phyloP scores from a whole-genome alignment of 2,888 invertebrate species.

The Caenorhabditis wallacei region DNA sequence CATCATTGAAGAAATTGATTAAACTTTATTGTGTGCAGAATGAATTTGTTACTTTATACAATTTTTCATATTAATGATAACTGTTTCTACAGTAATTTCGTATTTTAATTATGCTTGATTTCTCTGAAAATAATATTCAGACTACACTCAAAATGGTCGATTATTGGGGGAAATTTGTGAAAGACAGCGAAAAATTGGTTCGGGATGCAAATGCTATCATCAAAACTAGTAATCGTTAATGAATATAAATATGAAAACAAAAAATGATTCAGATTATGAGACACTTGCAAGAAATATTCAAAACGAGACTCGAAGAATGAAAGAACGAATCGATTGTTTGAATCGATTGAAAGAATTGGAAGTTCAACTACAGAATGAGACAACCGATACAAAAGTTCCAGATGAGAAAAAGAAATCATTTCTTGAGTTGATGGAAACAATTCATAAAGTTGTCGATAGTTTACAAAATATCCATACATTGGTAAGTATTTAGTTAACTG shows the following conservation, averaged over 20 bases:
- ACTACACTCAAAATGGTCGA: constrained; percentile 28
- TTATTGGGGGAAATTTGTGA: constrained; percentile 31
- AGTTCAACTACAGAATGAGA: background rate
- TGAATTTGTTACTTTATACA: background rate
- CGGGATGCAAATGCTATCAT: constrained; percentile 17
- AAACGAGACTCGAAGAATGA: constrained; percentile 19
- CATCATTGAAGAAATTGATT: constrained; percentile 38
- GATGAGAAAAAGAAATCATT: constrained; percentile 14
- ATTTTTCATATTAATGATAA: background rate
- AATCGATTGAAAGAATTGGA: constrained; percentile 22
- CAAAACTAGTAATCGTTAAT: constrained; percentile 4
- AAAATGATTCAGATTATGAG: constrained; percentile 20
- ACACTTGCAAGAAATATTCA: constrained; percentile 11
- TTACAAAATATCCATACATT: constrained; percentile 35
- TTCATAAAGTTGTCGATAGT: constrained; percentile 16
- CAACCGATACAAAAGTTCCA: background rate
- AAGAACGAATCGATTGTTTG: constrained; percentile 35
- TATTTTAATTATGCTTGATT: background rate
- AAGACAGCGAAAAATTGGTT: constrained; percentile 17
- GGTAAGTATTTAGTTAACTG: background rate
- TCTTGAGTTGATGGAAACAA: constrained; percentile 28
- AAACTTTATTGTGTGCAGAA: background rate
- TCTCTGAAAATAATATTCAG: background rate
- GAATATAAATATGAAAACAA: background rate
- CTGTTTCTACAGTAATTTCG: background rate